These are phyloP conservation scores for Trematomus bernacchii DNA, from an alignment of 2,797 vertebrate species.

Conservation along the genomic window DNA sequence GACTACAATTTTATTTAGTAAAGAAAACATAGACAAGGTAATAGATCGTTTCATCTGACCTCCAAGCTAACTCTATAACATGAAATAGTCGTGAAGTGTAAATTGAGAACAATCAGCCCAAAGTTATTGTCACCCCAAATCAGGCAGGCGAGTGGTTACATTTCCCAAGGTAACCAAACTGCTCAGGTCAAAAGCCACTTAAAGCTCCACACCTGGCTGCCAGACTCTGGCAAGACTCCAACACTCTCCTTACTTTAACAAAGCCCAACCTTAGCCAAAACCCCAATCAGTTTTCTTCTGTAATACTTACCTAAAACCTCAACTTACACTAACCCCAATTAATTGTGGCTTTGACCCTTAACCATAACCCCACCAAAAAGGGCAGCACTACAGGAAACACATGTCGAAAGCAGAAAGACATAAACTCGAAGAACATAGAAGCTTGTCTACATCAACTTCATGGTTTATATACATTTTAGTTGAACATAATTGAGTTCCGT, in stretches of 20 bases:
- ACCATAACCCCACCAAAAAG: neutral
- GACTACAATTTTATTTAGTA: neutral
- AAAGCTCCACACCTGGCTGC: conserved; percentile 14
- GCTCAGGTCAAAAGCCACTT: neutral
- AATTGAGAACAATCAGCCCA: neutral
- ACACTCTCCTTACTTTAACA: too few relatives aligned
- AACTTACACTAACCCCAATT: neutral
- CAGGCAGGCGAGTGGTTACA: neutral
- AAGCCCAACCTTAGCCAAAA: neutral
- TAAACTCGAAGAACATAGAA: conserved; percentile 1
- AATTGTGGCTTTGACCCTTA: neutral
- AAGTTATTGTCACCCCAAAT: neutral
- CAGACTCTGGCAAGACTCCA: conserved; percentile 16
- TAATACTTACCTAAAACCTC: neutral
- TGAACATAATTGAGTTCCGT: neutral
- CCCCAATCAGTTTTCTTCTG: neutral
- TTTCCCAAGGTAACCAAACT: neutral
- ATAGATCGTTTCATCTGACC: conserved; percentile 9
- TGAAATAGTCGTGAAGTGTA: neutral
- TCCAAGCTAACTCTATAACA: neutral
- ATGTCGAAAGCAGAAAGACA: neutral
- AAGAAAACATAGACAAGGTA: conserved; percentile 8
- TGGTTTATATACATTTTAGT: neutral
- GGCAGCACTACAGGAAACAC: neutral
- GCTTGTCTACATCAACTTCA: neutral